Percentiles rank a stretch among this genome's conserved stretches.
Evolutionary conservation across 2,888 invertebrate species (phyloP).

Genomic region (Chorisops tibialis): DNA sequence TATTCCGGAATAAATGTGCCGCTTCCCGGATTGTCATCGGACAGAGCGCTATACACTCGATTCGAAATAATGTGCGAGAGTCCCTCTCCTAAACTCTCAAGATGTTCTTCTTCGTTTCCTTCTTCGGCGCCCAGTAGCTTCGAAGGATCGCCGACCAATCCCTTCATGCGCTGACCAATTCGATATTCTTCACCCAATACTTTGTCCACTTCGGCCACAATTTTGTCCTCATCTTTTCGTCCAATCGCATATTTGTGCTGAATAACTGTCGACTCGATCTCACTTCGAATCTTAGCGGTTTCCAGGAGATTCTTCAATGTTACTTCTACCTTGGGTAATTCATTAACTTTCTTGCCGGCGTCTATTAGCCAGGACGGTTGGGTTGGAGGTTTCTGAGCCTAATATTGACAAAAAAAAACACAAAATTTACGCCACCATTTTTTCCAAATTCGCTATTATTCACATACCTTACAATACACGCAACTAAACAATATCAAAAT

Average conservation of each 20-base stretch:
- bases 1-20: constrained; percentile 37
- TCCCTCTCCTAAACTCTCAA: neutral
- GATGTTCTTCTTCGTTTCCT: neutral
- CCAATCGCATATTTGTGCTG: constrained; percentile 33
- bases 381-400: constrained; percentile 7
- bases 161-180: constrained; percentile 28
- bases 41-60: constrained; percentile 30
- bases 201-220: constrained; percentile 32
- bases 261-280: constrained; percentile 39
- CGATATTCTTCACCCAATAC: constrained; percentile 30
- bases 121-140: neutral
- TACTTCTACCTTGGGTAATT: constrained; percentile 39
- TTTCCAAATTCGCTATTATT: neutral
- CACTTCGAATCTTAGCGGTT: constrained; percentile 41
- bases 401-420: too few species aligned
- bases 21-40: constrained; percentile 16
- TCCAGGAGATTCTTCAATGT: constrained; percentile 38
- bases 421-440: neutral
- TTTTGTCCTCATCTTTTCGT: constrained; percentile 27
- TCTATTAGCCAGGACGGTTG: constrained; percentile 45
- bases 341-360: neutral
- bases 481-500: neutral
- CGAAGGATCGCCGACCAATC: constrained; percentile 25
- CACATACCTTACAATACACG: neutral
- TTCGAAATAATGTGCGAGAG: constrained; percentile 41